A percentile compares a stretch with the other conserved stretches of the same genome.
Conservation (phyloP, 2,888 invertebrate genomes). For the Callyntrura guangdongensis region DNA sequence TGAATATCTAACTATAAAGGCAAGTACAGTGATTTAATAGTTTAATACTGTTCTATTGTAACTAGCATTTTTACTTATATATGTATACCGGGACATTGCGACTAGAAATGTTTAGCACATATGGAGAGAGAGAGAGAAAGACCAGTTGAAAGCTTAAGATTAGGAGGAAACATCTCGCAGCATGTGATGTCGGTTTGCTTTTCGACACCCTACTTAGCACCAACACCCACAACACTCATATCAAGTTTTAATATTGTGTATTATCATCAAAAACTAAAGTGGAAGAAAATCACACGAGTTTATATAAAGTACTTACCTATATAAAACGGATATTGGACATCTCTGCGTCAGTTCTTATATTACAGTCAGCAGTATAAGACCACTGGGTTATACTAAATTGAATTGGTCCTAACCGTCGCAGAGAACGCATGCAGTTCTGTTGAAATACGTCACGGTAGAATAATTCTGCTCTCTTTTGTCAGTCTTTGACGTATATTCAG, state of each 20-base stretch:
- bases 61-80: background rate
- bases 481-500: conserved; percentile 34
- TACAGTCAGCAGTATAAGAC: conserved; percentile 7
- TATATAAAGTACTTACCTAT: background rate
- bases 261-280: background rate
- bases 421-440: conserved; percentile 58
- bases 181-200: conserved; percentile 70
- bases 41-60: background rate
- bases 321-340: conserved; percentile 32
- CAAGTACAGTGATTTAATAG: conserved; percentile 4
- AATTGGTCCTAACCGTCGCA: conserved; percentile 14
- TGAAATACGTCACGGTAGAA: conserved; percentile 70
- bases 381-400: background rate
- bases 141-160: conserved; percentile 33
- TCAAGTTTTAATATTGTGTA: background rate
- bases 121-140: conserved; percentile 1
- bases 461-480: conserved; percentile 54
- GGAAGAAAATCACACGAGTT: background rate
- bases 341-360: conserved; percentile 18
- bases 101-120: background rate
- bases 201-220: conserved; percentile 74
- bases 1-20: background rate
- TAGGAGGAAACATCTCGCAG: conserved; percentile 52
- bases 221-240: conserved; percentile 42
- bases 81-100: conserved; percentile 24